phyloP scores from a whole-genome alignment of 1,140 invertebrate genomes.

The Pygmarrhopalites habei region DNA sequence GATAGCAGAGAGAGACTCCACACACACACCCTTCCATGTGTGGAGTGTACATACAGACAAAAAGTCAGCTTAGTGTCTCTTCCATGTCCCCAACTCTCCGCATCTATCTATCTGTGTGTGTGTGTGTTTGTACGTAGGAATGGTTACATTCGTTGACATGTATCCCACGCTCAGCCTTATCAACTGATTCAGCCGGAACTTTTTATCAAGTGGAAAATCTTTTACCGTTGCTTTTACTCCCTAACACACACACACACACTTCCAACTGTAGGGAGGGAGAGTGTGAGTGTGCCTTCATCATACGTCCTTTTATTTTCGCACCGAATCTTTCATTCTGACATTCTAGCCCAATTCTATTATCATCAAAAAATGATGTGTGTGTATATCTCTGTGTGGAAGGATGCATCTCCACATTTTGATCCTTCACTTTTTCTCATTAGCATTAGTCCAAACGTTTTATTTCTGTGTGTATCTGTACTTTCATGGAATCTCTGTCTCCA shows the following conservation, averaged over 20 bases:
- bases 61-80: too few species aligned
- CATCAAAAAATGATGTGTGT: neutral
- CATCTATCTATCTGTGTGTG: too few species aligned
- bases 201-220: conserved; percentile 28
- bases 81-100: too few species aligned
- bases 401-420: neutral
- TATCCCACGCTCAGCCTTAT: conserved; percentile 22
- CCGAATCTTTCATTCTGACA: neutral
- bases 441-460: neutral
- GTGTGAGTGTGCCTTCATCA: neutral
- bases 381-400: neutral
- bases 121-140: too few species aligned
- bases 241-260: too few species aligned
- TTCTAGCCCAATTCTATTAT: neutral
- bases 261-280: neutral
- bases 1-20: too few species aligned
- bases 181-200: conserved; percentile 35
- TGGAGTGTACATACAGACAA: too few species aligned
- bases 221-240: conserved; percentile 6
- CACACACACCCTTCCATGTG: too few species aligned
- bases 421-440: neutral
- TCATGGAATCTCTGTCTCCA: neutral
- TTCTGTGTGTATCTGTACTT: neutral
- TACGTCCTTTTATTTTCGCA: too few species aligned
- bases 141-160: neutral